These are phyloP conservation scores for Heliangelus exortis DNA, from an alignment of 2,797 vertebrate genomes.

Conservation along the genomic window DNA sequence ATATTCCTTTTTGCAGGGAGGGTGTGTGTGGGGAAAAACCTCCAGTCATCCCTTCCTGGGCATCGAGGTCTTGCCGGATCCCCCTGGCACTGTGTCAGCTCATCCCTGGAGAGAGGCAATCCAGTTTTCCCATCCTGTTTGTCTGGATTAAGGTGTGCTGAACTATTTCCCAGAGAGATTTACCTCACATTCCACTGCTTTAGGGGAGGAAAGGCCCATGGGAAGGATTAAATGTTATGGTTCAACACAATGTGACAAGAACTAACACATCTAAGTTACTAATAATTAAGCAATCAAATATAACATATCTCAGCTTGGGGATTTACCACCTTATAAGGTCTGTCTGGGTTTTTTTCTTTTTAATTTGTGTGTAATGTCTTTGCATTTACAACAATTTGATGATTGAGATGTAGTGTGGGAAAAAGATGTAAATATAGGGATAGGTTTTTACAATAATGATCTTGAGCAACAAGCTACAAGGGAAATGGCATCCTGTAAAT, in stretches of 20 bases:
- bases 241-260: not conserved
- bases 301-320: not conserved
- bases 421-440: not conserved
- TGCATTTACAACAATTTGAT: not conserved
- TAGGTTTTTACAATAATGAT: not conserved
- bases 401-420: not conserved
- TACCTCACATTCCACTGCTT: not conserved
- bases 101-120: not conserved
- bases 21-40: not conserved
- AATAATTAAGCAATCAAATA: slow-evolving; percentile 19
- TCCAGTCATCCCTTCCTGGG: not conserved
- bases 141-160: not conserved
- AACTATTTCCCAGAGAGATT: not conserved
- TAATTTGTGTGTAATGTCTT: not conserved
- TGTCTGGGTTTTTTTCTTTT: not conserved
- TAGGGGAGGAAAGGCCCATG: not conserved
- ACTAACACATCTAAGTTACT: not conserved
- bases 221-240: slow-evolving; percentile 25
- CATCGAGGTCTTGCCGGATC: not conserved
- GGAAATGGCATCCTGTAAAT: not conserved
- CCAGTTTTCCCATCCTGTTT: not conserved
- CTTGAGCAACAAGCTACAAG: slow-evolving; percentile 1
- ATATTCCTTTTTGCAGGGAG: not conserved
- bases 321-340: not conserved
- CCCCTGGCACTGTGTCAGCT: not conserved